Evolutionary conservation across 2,888 invertebrate species (phyloP), one percentile per base, ranked within the genome.

Genomic region (Tanytarsus gracilentus): DNA sequence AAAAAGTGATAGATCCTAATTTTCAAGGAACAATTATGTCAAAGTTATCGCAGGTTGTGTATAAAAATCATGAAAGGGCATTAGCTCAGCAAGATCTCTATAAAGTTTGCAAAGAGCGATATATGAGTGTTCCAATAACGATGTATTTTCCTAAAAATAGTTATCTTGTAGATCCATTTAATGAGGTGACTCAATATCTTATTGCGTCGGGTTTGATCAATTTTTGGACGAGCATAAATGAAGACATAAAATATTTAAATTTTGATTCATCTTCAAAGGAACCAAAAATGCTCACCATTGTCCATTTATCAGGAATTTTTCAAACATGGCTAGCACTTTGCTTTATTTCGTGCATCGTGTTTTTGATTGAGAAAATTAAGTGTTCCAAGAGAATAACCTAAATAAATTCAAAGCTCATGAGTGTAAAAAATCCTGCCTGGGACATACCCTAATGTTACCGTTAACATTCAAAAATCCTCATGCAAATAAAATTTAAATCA

Each of bases 81-180:
- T 11, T 7, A n/a, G 11, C 9, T 8, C 3, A 18, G 18, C 18
- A 27, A 25, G 14, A 27, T 3, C 11, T 49, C 2, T 49, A 26
- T 14, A 27, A 25, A 9, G 16, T 25, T 7, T 49, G 49, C 5
- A 49, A 49, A 27, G 49, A 49, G 21, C 21, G 16, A 14, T 49
- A 25, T 14, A 49, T 49, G 49, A 11, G 11, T 16, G 16, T 49
- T 26, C 49, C 49, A 26, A 27, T 49, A 4, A 11, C 16, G 6
- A 49, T 49, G 27, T 49, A 49, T 5, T 25, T 49, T n/a, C 49
- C 49, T 6, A 49, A 49, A 27, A 25, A 49, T n/a, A 49, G 49
- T 14, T 49, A 25, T n/a, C 16, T 49, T 5, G 14, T 49, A n/a
- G 26, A 27, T 2, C 16, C 26, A 6, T 26, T 49, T 1, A 49